Conservation (phyloP, 2,888 invertebrate genomes). For the Drosophila falleni region DNA sequence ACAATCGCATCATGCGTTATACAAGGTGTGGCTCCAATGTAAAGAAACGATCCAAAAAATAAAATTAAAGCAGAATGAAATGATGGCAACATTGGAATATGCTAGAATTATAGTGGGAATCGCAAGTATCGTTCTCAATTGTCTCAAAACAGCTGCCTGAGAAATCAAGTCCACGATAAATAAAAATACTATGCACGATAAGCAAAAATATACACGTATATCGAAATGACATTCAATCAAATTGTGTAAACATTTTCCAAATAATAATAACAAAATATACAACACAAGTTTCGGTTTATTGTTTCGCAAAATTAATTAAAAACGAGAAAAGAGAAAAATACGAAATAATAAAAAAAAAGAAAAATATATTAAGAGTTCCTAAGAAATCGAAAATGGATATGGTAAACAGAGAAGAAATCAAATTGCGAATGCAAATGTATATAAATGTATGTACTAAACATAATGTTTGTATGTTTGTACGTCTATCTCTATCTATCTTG, state of each 20-base stretch:
- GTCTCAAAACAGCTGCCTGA: slow-evolving; percentile 9
- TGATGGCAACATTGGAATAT: slow-evolving; percentile 4
- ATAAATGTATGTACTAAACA: not conserved
- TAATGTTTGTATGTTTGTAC: not conserved
- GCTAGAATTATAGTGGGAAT: slow-evolving; percentile 9
- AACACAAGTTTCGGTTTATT: slow-evolving; percentile 17
- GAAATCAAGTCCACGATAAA: slow-evolving; percentile 8
- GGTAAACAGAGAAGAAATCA: slow-evolving; percentile 8
- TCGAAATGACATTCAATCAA: slow-evolving; percentile 46
- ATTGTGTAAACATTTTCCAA: slow-evolving; percentile 58
- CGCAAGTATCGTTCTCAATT: not conserved
- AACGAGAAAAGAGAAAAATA: slow-evolving; percentile 1
- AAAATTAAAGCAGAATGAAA: slow-evolving; percentile 22
- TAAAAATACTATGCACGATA: slow-evolving; percentile 13
- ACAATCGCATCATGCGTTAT: slow-evolving; percentile 46
- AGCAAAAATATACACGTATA: slow-evolving; percentile 8
- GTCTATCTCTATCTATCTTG: not conserved
- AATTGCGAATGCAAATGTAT: slow-evolving; percentile 21
- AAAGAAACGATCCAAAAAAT: slow-evolving; percentile 17
- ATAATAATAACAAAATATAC: slow-evolving; percentile 27
- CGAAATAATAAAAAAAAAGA: not conserved
- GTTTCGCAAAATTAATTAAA: slow-evolving; percentile 28
- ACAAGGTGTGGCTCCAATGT: slow-evolving; percentile 40
- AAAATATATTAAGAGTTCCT: slow-evolving; percentile 26
- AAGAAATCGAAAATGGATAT: slow-evolving; percentile 48